A percentile compares a stretch with the other conserved stretches of the same genome.
These are phyloP conservation scores for Agrotis clavis DNA, from an alignment of 2,888 invertebrate species.

Conservation along the genomic window DNA sequence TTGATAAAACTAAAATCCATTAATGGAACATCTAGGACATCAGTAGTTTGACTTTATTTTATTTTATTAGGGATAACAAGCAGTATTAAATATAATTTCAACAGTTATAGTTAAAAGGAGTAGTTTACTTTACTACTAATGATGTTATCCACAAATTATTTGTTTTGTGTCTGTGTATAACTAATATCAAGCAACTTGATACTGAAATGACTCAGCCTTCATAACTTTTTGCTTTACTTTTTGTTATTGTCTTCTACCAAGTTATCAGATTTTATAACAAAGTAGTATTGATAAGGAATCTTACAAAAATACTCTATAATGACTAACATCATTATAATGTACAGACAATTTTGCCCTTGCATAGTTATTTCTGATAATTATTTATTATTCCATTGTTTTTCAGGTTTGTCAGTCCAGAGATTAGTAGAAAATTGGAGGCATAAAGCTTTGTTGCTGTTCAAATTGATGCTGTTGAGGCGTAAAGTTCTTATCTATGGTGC, in stretches of 20 bases:
- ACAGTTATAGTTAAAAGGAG: too few species aligned
- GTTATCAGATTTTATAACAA: neutral
- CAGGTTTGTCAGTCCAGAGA: constrained; percentile 96
- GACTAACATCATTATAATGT: constrained; percentile 1
- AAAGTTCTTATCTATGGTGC: constrained; percentile 98
- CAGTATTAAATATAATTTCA: too few species aligned
- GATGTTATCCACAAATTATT: too few species aligned
- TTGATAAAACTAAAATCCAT: neutral
- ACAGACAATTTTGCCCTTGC: neutral
- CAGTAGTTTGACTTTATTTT: too few species aligned
- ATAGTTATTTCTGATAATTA: neutral
- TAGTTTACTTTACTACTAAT: too few species aligned
- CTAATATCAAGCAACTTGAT: constrained; percentile 1
- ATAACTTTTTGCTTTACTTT: neutral
- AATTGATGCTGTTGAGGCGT: constrained; percentile 96
- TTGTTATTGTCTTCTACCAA: neutral
- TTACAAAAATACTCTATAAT: neutral
- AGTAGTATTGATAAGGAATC: constrained; percentile 21
- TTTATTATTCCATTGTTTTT: constrained; percentile 66
- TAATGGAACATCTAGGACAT: neutral
- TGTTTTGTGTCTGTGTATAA: constrained; percentile 1
- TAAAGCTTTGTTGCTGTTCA: constrained; percentile 97
- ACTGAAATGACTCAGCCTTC: constrained; percentile 14
- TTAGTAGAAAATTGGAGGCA: constrained; percentile 97
- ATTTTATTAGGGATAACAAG: too few species aligned